A percentile compares a stretch with the other conserved stretches of the same genome.
phyloP scores from a whole-genome alignment of 2,797 vertebrate species.

The Diceros bicornis region DNA sequence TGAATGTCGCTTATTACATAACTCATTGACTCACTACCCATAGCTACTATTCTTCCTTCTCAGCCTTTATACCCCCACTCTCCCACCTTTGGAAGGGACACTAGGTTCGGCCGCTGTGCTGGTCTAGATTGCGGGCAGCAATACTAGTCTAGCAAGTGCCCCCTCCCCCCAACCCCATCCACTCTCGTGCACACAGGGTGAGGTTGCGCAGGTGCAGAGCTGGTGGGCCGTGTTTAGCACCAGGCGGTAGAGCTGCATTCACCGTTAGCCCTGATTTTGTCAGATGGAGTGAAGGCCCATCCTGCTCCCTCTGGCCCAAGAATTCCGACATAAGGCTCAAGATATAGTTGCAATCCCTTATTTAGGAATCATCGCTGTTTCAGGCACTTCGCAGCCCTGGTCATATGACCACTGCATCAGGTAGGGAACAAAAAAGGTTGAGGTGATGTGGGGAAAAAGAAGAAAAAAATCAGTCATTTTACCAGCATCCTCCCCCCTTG shows the following conservation, averaged over 20 bases:
- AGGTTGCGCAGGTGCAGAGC: background rate
- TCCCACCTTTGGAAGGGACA: background rate
- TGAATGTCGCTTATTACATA: background rate
- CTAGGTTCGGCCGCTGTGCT: background rate
- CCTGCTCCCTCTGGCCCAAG: background rate
- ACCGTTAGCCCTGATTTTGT: no score
- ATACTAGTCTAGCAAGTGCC: background rate
- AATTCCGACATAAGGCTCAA: background rate
- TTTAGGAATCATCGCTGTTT: background rate
- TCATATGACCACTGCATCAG: background rate
- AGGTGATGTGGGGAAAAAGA: background rate
- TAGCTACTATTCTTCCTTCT: background rate
- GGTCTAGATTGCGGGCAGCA: background rate
- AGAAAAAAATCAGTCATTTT: background rate
- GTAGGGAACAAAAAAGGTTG: background rate
- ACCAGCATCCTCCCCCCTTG: background rate
- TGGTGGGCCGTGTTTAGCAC: background rate
- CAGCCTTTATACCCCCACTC: no score
- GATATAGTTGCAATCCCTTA: background rate
- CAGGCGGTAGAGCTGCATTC: background rate
- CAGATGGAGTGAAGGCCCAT: background rate
- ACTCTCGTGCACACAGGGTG: background rate
- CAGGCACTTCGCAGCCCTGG: background rate
- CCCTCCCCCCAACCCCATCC: background rate
- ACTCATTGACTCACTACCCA: background rate